Base-by-base conservation (phyloP, 1,140 invertebrate genomes). In the Drosophila oshimai region DNA sequence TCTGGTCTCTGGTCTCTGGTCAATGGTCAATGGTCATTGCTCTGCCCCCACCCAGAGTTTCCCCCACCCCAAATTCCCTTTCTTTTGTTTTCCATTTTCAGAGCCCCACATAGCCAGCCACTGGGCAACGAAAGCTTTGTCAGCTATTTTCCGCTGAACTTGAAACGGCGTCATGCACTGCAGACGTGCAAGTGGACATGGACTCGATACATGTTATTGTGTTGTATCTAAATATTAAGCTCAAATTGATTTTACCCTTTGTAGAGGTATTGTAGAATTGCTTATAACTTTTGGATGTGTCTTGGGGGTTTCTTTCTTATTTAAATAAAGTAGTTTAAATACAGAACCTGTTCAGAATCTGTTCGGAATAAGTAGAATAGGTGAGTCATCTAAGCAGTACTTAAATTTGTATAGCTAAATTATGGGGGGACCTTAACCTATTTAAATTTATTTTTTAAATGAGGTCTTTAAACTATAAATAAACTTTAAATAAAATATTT, bases 61-160 rank as follows among this genome's bases (percentile, higher is more conserved):
- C 5, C 6, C 18, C 6, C 1, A 1, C 41, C 12, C 13, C 4
- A n/a, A 17, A 1, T n/a, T 17, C 39, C 17, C 10, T 18, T n/a
- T 20, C 37, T 17, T 4, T 6, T n/a, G n/a, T n/a, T n/a, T n/a
- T n/a, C 13, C n/a, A 3, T 4, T n/a, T n/a, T n/a, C n/a, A 6
- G 4, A 26, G 9, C 20, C 10, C 3, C 22, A 17, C n/a, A 18
- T 4, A 45, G 20, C 13, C 31, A 3, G 20, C 15, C 28, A 18
- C 13, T 41, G 36, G 12, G 9, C 15, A 12, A n/a, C 18, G 18
- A 1, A 36, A 13, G 58, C 36, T 22, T 18, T 31, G 62, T 65
- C 61, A 65, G 62, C 62, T 15, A 39, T 31, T 65, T 65, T 65
- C 13, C 28, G 61, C 44, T 65, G 62, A 65, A 65, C 62, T 65